Conservation (phyloP, 2,797 vertebrate genomes). For the Allobates femoralis region DNA sequence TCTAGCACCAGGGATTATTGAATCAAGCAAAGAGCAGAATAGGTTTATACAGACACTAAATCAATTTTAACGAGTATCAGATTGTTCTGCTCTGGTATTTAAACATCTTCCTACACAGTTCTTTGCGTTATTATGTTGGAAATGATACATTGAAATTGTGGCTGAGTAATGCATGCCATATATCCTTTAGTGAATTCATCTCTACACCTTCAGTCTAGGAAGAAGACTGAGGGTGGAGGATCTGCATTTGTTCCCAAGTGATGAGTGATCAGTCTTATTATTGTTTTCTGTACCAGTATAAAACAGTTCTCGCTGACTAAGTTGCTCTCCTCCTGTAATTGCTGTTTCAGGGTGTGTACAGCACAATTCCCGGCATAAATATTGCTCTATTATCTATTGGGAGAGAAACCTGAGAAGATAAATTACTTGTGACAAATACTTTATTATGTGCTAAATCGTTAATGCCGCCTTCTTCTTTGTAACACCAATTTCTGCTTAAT, state of each 20-base stretch:
- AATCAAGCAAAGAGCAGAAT: background rate
- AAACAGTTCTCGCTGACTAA: constrained; percentile 9
- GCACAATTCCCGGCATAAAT: constrained; percentile 2
- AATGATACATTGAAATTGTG: background rate
- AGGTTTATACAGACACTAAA: background rate
- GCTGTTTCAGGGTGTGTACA: constrained; percentile 9
- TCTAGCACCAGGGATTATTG: background rate
- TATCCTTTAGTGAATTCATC: constrained; percentile 20
- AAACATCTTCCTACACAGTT: constrained; percentile 8
- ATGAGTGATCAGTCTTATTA: constrained; percentile 26
- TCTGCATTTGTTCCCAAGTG: background rate
- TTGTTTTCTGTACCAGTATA: background rate
- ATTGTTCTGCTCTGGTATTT: background rate
- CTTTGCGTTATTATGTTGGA: background rate
- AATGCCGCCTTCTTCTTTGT: background rate
- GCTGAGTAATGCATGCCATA: constrained; percentile 18
- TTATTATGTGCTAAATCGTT: constrained; percentile 5
- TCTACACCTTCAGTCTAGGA: background rate
- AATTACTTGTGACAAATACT: background rate
- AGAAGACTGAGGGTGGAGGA: constrained; percentile 3
- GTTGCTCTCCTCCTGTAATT: background rate
- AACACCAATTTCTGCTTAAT: background rate
- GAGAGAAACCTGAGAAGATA: background rate
- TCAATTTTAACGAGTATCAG: background rate
- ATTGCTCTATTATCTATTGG: background rate